Evolutionary conservation across 1,140 invertebrate species (phyloP).

Genomic region (Paracyclopina nana): DNA sequence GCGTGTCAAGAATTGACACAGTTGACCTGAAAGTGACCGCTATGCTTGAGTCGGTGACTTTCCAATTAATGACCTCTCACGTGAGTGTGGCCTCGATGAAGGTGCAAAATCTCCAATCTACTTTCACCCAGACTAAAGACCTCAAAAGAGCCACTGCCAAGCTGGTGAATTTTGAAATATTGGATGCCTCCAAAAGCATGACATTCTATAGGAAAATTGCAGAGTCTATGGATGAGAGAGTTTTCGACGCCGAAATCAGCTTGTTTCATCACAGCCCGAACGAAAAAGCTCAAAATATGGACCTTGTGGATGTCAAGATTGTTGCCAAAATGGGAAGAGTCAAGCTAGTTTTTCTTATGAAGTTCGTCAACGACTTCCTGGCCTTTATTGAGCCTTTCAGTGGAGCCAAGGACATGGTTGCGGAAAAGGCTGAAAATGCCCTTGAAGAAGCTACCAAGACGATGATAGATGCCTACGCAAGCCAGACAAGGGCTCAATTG

Average conservation of each 20-base stretch:
- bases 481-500: neutral
- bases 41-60: neutral
- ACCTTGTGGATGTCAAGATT: neutral
- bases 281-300: neutral
- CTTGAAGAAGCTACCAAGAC: neutral
- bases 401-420: neutral
- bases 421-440: neutral
- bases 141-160: neutral
- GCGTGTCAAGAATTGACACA: neutral
- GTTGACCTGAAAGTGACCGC: neutral
- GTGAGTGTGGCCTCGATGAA: neutral
- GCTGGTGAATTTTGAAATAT: slow-evolving; percentile 5
- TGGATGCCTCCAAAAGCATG: neutral
- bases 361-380: slow-evolving; percentile 10
- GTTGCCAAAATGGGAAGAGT: slow-evolving; percentile 1
- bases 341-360: slow-evolving; percentile 11
- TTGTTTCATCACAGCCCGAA: neutral
- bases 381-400: slow-evolving; percentile 14
- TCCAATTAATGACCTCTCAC: slow-evolving; percentile 1
- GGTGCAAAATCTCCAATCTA: neutral
- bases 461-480: neutral
- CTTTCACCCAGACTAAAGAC: neutral
- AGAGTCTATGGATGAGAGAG: neutral
- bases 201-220: slow-evolving; percentile 1
- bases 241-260: neutral